Evolutionary conservation across 2,113 vertebrate genomes (phyloP).

Genomic region (Brachyhypopomus gauderio): DNA sequence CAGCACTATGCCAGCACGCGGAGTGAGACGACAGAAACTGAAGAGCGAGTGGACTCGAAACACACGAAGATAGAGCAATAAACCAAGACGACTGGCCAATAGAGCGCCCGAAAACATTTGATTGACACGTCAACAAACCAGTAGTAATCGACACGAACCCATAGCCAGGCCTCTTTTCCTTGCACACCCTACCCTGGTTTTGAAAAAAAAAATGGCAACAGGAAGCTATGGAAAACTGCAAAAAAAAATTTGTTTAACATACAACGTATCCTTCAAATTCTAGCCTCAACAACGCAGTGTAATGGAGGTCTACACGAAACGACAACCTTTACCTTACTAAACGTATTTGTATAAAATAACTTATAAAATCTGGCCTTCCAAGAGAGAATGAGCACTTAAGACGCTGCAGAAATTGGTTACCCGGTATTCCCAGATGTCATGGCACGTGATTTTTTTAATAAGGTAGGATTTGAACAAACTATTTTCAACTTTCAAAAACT

Average conservation of each 20-base stretch:
- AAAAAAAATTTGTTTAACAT: slow-evolving; percentile 48
- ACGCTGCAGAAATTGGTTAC: background rate
- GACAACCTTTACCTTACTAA: background rate
- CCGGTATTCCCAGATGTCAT: background rate
- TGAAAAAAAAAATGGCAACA: slow-evolving; percentile 58
- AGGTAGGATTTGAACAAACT: too few species aligned
- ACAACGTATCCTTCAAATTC: background rate
- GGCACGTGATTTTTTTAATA: too few species aligned
- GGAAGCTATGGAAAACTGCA: slow-evolving; percentile 52
- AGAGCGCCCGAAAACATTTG: slow-evolving; percentile 43
- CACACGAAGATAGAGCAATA: slow-evolving; percentile 77
- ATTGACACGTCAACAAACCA: slow-evolving; percentile 61
- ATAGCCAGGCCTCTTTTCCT: slow-evolving; percentile 56
- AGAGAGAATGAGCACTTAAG: too few species aligned
- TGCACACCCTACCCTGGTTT: slow-evolving; percentile 50
- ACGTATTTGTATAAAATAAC: background rate
- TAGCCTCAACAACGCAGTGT: background rate
- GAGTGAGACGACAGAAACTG: slow-evolving; percentile 71
- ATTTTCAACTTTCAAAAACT: too few species aligned
- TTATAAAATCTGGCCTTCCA: too few species aligned
- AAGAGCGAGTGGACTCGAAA: slow-evolving; percentile 59
- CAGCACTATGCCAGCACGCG: slow-evolving; percentile 80
- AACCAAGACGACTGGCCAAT: slow-evolving; percentile 73
- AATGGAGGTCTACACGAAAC: background rate
- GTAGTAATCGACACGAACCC: slow-evolving; percentile 43